Percentiles rank a stretch among this genome's conserved stretches.
Conservation (phyloP, 1,140 invertebrate genomes). For the Sipha flava region DNA sequence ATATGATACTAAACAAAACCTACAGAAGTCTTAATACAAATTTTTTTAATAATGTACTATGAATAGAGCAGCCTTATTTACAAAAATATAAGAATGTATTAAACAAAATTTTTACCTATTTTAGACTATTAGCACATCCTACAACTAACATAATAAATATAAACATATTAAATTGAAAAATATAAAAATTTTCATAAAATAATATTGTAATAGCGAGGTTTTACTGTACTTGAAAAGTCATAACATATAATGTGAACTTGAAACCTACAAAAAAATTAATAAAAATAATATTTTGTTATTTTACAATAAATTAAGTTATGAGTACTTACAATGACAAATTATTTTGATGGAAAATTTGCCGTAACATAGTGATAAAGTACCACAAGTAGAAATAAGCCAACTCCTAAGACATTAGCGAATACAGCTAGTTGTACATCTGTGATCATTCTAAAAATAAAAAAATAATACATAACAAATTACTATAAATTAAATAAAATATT, state of each 20-base stretch:
- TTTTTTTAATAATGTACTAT: no score
- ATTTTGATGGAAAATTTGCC: conserved; percentile 53
- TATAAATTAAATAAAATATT: not conserved
- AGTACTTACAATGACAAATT: conserved; percentile 40
- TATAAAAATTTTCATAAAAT: no score
- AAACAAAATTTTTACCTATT: no score
- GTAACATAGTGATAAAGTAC: conserved; percentile 96
- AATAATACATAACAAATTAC: not conserved
- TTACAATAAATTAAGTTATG: not conserved
- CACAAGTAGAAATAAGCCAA: conserved; percentile 85
- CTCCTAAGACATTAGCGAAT: conserved; percentile 91
- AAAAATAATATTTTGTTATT: not conserved
- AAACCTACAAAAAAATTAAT: not conserved
- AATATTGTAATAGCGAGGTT: no score
- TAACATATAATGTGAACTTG: not conserved
- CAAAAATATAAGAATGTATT: no score
- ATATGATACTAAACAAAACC: no score
- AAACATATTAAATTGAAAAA: no score
- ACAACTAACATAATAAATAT: no score
- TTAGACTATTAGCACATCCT: no score
- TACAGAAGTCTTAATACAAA: no score
- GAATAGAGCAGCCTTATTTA: no score
- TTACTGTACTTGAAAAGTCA: no score
- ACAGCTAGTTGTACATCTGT: conserved; percentile 92
- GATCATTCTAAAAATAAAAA: conserved; percentile 67